These are phyloP conservation scores for Hiodon alosoides DNA, from an alignment of 2,113 vertebrate genomes.

Conservation along the genomic window DNA sequence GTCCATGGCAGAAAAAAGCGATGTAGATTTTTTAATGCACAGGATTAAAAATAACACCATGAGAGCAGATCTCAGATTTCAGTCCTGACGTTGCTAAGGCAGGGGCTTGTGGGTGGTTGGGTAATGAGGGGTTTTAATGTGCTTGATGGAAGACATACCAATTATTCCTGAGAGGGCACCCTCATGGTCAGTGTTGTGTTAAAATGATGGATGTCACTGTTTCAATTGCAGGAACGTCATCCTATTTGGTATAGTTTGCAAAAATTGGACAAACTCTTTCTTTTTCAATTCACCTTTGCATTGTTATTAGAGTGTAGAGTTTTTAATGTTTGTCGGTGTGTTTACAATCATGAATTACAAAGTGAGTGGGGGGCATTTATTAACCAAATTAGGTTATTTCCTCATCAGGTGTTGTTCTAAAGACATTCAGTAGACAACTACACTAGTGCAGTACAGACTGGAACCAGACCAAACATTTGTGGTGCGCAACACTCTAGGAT, in stretches of 20 bases:
- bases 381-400: not conserved
- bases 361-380: not conserved
- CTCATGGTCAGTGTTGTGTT: constrained; percentile 27
- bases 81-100: not conserved
- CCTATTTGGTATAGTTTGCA: constrained; percentile 27
- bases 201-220: constrained; percentile 35
- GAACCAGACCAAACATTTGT: too few species aligned
- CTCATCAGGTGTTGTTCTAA: not conserved
- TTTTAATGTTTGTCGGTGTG: not conserved
- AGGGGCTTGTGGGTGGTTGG: constrained; percentile 14
- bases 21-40: constrained; percentile 7
- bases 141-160: constrained; percentile 40
- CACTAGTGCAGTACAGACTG: not conserved
- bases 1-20: not conserved
- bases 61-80: not conserved
- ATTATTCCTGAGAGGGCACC: constrained; percentile 38
- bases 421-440: not conserved
- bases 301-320: not conserved
- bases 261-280: too few species aligned
- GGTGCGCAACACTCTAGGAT: constrained; percentile 24
- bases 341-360: not conserved
- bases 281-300: not conserved
- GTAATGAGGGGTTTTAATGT: constrained; percentile 45
- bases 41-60: not conserved
- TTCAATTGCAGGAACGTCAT: constrained; percentile 30